A percentile compares a stretch with the other conserved stretches of the same genome.
phyloP scores from a whole-genome alignment of 2,888 invertebrate genomes.

The Beris morrisii region DNA sequence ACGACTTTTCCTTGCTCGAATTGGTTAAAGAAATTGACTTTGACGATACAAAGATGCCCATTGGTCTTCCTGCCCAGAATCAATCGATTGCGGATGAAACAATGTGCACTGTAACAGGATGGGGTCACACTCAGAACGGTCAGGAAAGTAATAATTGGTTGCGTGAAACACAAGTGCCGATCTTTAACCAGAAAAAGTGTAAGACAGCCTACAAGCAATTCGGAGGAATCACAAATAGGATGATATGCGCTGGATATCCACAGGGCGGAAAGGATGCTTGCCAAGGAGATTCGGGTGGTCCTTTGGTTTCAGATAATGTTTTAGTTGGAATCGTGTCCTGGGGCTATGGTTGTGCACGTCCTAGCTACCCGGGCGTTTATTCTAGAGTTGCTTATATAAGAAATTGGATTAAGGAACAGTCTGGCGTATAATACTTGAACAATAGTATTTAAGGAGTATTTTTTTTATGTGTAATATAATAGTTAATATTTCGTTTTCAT shows the following conservation, averaged over 20 bases:
- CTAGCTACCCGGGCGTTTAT: slow-evolving; percentile 59
- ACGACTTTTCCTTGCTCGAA: slow-evolving; percentile 23
- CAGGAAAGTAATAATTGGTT: neutral
- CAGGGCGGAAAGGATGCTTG: slow-evolving; percentile 62
- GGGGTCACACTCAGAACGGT: slow-evolving; percentile 14
- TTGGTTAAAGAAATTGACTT: slow-evolving; percentile 6
- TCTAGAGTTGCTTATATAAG: slow-evolving; percentile 52
- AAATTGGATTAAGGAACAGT: slow-evolving; percentile 52
- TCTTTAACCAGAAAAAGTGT: neutral
- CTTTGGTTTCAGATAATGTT: slow-evolving; percentile 47
- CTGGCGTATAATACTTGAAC: slow-evolving; percentile 45
- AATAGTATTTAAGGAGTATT: too few species aligned
- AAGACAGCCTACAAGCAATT: neutral
- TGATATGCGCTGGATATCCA: slow-evolving; percentile 64
- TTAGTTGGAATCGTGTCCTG: slow-evolving; percentile 58
- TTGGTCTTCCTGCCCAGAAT: slow-evolving; percentile 15
- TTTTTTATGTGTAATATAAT: too few species aligned
- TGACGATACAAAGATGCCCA: slow-evolving; percentile 7
- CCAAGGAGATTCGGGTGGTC: slow-evolving; percentile 50
- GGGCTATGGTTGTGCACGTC: slow-evolving; percentile 59
- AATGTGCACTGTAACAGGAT: slow-evolving; percentile 11
- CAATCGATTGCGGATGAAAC: slow-evolving; percentile 9
- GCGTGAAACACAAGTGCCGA: slow-evolving; percentile 7
- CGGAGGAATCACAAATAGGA: slow-evolving; percentile 57
- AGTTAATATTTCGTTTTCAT: too few species aligned